Conservation (phyloP, 2,113 vertebrate species). For the Labeo rohita region DNA sequence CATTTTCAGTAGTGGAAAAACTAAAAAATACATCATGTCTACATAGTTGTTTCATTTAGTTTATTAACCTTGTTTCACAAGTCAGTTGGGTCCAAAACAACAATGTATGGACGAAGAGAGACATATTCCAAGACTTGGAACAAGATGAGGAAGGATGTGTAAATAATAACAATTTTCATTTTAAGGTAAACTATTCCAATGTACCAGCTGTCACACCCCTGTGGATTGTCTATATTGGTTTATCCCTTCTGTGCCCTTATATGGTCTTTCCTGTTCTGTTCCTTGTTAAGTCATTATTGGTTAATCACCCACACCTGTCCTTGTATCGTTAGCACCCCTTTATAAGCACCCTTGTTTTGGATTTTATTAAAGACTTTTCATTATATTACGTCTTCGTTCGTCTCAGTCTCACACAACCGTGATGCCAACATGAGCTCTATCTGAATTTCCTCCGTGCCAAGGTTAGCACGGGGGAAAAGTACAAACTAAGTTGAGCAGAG, state of each 20-base stretch:
- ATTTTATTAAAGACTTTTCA: too few species aligned
- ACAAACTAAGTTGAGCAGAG: slow-evolving; percentile 6
- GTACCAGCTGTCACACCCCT: neutral
- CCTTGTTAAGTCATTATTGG: too few species aligned
- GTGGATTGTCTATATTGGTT: too few species aligned
- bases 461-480: neutral
- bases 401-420: too few species aligned
- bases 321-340: too few species aligned
- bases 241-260: too few species aligned
- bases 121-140: neutral
- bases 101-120: neutral
- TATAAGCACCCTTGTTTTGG: too few species aligned
- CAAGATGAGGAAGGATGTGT: neutral
- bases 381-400: too few species aligned
- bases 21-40: neutral
- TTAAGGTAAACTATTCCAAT: neutral
- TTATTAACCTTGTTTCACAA: neutral
- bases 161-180: neutral
- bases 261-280: too few species aligned
- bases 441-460: neutral
- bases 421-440: slow-evolving; percentile 1
- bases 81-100: neutral
- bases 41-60: neutral
- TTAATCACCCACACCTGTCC: too few species aligned
- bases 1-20: neutral